Percentiles rank a stretch among this genome's conserved stretches.
phyloP scores from a whole-genome alignment of 2,113 vertebrate genomes.

The Oreocharis arfaki region DNA sequence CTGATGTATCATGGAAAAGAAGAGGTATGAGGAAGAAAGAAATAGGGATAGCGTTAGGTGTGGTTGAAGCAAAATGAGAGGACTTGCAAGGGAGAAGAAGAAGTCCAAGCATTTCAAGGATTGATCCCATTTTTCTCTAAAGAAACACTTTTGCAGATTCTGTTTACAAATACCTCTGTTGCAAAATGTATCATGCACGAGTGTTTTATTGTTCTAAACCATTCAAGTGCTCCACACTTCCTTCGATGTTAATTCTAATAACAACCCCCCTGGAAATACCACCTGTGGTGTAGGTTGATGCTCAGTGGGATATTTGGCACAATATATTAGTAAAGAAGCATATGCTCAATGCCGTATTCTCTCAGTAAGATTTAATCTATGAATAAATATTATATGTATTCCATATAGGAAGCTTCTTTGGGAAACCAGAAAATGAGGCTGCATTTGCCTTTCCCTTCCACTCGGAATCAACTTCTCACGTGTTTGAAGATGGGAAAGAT shows the following conservation, averaged over 20 bases:
- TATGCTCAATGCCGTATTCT: not conserved
- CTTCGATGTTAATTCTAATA: not conserved
- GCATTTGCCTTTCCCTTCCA: constrained; percentile 73
- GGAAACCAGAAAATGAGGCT: constrained; percentile 71
- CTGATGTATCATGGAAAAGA: not conserved
- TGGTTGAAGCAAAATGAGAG: not conserved
- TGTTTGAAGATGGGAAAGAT: constrained; percentile 74
- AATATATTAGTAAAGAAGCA: not conserved
- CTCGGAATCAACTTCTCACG: constrained; percentile 56
- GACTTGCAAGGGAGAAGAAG: not conserved
- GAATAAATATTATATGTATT: not conserved
- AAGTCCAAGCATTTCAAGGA: not conserved
- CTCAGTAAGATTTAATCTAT: not conserved
- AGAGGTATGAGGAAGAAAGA: not conserved
- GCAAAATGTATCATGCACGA: not conserved
- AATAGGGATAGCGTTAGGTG: not conserved
- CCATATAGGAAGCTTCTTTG: constrained; percentile 72
- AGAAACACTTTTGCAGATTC: not conserved
- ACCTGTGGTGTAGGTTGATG: not conserved
- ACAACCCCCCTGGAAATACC: not conserved
- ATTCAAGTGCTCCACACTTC: not conserved
- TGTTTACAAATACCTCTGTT: not conserved
- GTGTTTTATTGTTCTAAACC: not conserved
- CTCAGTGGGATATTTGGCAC: not conserved
- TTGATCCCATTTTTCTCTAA: not conserved